Conservation (phyloP, 2,888 invertebrate genomes). For the Cataglyphis rosenhaueri region DNA sequence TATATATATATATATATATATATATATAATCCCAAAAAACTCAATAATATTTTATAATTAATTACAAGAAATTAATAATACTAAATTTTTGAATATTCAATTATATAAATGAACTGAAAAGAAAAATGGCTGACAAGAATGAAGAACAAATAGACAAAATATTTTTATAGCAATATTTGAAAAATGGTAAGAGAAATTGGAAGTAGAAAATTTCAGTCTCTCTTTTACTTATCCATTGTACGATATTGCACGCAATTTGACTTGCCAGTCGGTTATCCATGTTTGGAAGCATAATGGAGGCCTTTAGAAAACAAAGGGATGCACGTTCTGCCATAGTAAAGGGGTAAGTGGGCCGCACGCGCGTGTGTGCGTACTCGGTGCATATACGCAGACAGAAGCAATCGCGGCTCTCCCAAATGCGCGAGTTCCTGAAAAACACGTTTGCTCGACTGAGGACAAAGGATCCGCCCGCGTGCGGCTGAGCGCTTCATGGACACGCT, state of each 20-base stretch:
- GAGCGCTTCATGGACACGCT: constrained; percentile 41
- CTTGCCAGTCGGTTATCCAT: constrained; percentile 46
- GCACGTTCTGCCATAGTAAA: constrained; percentile 25
- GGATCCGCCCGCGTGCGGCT: constrained; percentile 39
- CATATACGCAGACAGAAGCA: constrained; percentile 47
- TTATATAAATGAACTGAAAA: no score
- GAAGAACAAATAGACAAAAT: background rate
- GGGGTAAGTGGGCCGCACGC: constrained; percentile 34
- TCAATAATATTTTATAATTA: background rate
- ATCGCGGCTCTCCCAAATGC: constrained; percentile 40
- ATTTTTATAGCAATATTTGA: background rate
- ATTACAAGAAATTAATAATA: constrained; percentile 3
- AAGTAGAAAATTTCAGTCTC: background rate
- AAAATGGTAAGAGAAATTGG: background rate
- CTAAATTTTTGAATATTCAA: background rate
- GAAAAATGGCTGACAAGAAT: background rate
- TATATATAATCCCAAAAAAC: background rate
- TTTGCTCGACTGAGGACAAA: constrained; percentile 45
- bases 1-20: no score
- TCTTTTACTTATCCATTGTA: constrained; percentile 21
- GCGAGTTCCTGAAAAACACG: constrained; percentile 46
- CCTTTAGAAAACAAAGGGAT: constrained; percentile 42
- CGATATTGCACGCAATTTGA: constrained; percentile 32
- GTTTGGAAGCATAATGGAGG: constrained; percentile 50
- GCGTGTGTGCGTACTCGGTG: background rate